Base-by-base conservation (phyloP, 2,113 vertebrate genomes). In the Notarius lentiginosus region DNA sequence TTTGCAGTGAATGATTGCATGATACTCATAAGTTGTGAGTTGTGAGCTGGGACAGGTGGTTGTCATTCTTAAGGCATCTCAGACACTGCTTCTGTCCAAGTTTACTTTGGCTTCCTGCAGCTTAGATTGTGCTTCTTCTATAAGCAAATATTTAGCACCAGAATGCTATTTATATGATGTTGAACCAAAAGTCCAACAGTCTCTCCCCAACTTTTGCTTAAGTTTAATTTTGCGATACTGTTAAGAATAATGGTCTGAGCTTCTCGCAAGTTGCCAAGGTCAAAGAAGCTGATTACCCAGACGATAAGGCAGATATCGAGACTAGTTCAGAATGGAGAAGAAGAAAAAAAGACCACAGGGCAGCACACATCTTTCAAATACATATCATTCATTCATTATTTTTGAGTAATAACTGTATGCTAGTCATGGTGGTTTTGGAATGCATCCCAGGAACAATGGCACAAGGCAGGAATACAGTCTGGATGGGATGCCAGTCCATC, bases 91-190 rank as follows among this genome's bases (percentile, higher is more conserved):
- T 90, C 10, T 17, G 82, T 92, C 89, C 85, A 76, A 79, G 91
- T 93, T 94, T 94, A 92, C 90, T 91, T 93, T 94, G 92, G 92
- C 93, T 73, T 65, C 80, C 20, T 83, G 66, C 87, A 91, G 88
- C 88, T 88, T 91, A 70, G 27, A 82, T 92, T 92, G 90, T 93
- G 89, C 92, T 90, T 87, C 88, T 86, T 90, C 90, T 85, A 91
- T 89, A 91, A 89, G 47, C 68, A 75, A 34, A n/a, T 20, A 79
- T 18, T 91, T 91, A 93, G 88, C 88, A 88, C 87, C 76, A 87
- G 49, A 75, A 75, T 75, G 2, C 24, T 24, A 22, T 49, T 51
- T 51, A 24, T 75, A 49, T 75, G 47, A 12, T 49, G 47, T 41
- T 20, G 11, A 49, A 49, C 10, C 18, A 49, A 75, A 24, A 75